Evolutionary conservation across 2,888 invertebrate species (phyloP), one percentile per base, ranked within the genome.

Genomic region (Machimus rusticus): DNA sequence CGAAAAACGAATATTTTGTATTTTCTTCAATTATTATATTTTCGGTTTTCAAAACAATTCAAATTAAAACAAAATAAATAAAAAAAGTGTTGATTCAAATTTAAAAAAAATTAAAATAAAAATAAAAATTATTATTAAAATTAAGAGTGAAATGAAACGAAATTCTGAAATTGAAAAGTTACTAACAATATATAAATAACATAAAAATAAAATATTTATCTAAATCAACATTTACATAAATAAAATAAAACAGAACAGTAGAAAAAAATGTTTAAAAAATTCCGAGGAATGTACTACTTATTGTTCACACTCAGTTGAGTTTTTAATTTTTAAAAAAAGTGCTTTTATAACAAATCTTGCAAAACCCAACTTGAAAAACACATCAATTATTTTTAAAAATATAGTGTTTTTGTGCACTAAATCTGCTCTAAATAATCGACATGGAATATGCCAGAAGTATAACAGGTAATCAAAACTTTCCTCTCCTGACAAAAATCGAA

Each of bases 381-480:
- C 9, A 77, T n/a, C 34, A 39, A 34, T 6, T 14, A 16, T n/a
- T 82, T 14, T 16, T 82, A 23, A 19, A 12, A 19, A 23, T 16
- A 23, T 5, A 74, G 12, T 12, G 12, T 39, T 34, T 74, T 34
- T 16, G 5, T 31, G 31, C 14, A 74, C n/a, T 28, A 16, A 28
- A 43, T n/a, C 8, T 19, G 51, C 31, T 19, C 37, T 78, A 3
- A 39, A 6, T 51, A 12, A 19, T 76, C 39, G 87, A 46, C 55
- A 89, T 89, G 89, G 89, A 89, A 88, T 89, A 89, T 77, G 77
- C 89, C 74, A 88, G 89, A 79, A 81, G 88, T 0, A 87, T 89
- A 14, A 89, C 88, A 87, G 89, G 89, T 88, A 86, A 85, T 74
- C 16, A 43, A 37, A 46, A 46, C 0, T 43, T 1, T 39, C 9